Base-by-base conservation (phyloP, 2,888 invertebrate species). In the Cylloceria caligata region DNA sequence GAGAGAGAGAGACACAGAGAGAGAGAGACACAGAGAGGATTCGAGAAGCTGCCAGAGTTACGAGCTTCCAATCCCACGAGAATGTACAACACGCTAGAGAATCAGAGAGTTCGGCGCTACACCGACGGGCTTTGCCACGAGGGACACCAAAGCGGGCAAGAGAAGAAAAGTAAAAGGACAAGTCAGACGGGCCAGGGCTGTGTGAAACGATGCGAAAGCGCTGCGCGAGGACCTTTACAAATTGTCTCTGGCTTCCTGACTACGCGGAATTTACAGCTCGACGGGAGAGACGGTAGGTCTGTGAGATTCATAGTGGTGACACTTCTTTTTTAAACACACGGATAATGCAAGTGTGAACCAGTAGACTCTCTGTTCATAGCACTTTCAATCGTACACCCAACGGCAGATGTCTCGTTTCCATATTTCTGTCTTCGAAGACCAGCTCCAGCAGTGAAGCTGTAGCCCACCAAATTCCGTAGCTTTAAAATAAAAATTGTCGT, bases 191-290 rank as follows among this genome's bases (percentile, higher is more conserved):
- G 42, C 27, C 42, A 27, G 49, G 30, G 64, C 60, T 52, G n/a
- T n/a, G 82, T 71, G 65, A 79, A 82, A 72, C 77, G 64, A 49
- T 65, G 77, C 64, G 73, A 74, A 77, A 77, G 69, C 69, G 34
- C 62, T 52, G 57, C 55, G 34, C 68, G 68, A 62, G 72, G 64
- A 73, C 72, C 80, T 81, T 69, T 73, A 30, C 76, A 73, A 77
- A 69, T 73, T 81, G 80, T 81, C 77, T 64, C 52, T 69, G 81
- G 77, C 69, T 75, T 83, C 83, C 60, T 67, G 60, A 71, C 67
- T 76, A 4, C 45, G 67, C 49, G 83, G 74, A 80, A 83, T 83
- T 76, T 68, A 42, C 71, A 72, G 76, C 65, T 7, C 39, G 67
- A 49, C 42, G 57, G 52, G 60, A 55, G 21, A 19, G 34, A 16